Evolutionary conservation across 2,113 vertebrate genomes (phyloP), one percentile per base, ranked within the genome.

Genomic region (Varanus salvator): DNA sequence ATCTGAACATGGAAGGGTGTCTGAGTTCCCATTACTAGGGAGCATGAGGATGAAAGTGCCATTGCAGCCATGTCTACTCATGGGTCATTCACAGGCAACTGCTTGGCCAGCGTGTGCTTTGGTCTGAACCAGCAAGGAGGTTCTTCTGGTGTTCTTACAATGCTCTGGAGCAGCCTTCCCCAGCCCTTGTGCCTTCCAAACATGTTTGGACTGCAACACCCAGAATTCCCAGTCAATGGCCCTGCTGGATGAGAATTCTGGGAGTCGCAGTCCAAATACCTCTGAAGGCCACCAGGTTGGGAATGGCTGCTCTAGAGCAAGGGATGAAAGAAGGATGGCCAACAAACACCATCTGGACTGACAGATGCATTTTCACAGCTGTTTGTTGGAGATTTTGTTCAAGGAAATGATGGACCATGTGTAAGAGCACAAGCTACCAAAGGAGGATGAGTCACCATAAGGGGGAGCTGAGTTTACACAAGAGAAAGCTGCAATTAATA

Each of bases 401-500:
- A 89, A 91, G 85, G 72, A 92, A 89, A 66, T 1, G 7, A 54
- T 0, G 6, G 27, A n/a, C 3, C 12, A 29, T 89, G 64, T 92
- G 66, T 68, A 87, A 23, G 82, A 72, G 85, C 9, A 84, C 29
- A 25, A 89, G 34, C 52, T 68, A 90, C 60, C 71, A 5, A 68
- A 87, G 57, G 25, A 60, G 80, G n/a, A 71, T 78, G 85, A 85
- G 25, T 81, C 82, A 87, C 38, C n/a, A 85, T 1, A 0, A 0
- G 92, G 82, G 85, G 21, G 68, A 48, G n/a, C 57, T 54, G 74
- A 85, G 91, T 96, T 94, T 95, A 94, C 87, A 90, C 19, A 88
- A 92, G 81, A 75, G 82, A 89, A 38, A 91, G 90, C 0, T 0
- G 91, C 90, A 84, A 94, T 91, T 91, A 93, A 93, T 90, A 82